Base-by-base conservation (phyloP, 23 tunicate genomes). In the Aplidium turbinatum region DNA sequence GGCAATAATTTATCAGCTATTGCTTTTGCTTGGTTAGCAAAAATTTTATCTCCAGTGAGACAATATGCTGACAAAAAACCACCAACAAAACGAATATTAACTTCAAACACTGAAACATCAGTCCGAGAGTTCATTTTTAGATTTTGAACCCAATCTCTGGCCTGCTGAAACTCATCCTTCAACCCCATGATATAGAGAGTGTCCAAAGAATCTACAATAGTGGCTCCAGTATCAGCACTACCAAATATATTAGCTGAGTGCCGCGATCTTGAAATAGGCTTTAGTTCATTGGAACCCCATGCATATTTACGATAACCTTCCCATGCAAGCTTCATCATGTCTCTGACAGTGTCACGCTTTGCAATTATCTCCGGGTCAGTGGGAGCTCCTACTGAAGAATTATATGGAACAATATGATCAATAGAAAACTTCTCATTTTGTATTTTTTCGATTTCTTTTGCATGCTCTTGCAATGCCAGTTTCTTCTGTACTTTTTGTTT, bases 321-420 rank as follows among this genome's bases (percentile, higher is more conserved):
- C 99, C 99, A 94, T 7, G 99, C 99, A 11, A 70, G 54, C 72
- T 94, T 87, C 99, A 94, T 94, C 99, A 94, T 94, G 68, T 83
- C 61, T 42, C 73, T 83, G 0, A 90, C 72, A 20, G 57, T 70
- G 28, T 93, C 70, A 68, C 98, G 53, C 63, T 93, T 93, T 21
- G 57, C 62, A 4, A 81, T 25, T 23, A 93, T 67, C 50, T 81
- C 85, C 31, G 84, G 81, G 70, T 93, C 98, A 16, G 39, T 54
- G 18, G 98, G 98, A 35, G 78, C 62, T 6, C 98, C 98, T 51
- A 82, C 35, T 3, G 79, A 33, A 58, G 23, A 63, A 50, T 93
- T 78, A 45, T 93, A 93, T 19, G 94, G 73, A 9, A 38, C 35
- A 31, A 77, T 51, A 1, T 48, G 30, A 13, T 72, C 72, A 20